phyloP scores from a whole-genome alignment of 2,797 vertebrate genomes.

The Liasis olivaceus region DNA sequence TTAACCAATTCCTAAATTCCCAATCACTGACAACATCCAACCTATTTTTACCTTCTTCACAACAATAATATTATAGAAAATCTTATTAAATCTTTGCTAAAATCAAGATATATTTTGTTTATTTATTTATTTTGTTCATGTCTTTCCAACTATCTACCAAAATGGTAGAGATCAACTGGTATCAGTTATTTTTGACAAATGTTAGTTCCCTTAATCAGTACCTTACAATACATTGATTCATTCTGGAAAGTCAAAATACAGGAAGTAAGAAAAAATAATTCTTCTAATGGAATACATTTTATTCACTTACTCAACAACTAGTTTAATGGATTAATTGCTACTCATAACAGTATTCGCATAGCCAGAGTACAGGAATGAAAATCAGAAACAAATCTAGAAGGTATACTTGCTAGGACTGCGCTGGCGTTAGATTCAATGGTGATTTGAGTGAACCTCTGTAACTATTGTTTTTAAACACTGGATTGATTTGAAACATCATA shows the following conservation, averaged over 20 bases:
- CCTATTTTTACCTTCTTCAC: not conserved
- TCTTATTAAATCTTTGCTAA: not conserved
- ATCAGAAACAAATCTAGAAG: too few species aligned
- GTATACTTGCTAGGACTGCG: too few species aligned
- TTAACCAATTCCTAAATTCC: not conserved
- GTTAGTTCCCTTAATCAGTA: too few species aligned
- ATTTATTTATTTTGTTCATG: not conserved
- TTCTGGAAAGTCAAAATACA: not conserved
- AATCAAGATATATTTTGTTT: not conserved
- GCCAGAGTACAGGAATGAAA: too few species aligned
- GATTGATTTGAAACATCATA: not conserved
- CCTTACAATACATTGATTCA: not conserved
- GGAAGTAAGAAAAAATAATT: not conserved
- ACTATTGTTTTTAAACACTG: not conserved
- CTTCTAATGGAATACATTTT: not conserved
- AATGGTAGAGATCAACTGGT: too few species aligned
- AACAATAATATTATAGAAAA: not conserved
- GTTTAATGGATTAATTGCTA: not conserved
- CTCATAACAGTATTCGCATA: not conserved
- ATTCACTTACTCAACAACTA: not conserved
- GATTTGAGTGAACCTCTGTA: not conserved
- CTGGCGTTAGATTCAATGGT: not conserved
- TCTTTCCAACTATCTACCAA: too few species aligned
- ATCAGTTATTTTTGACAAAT: too few species aligned
- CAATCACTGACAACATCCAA: not conserved